Evolutionary conservation across 2,797 vertebrate genomes (phyloP).

Genomic region (Varecia variegata): DNA sequence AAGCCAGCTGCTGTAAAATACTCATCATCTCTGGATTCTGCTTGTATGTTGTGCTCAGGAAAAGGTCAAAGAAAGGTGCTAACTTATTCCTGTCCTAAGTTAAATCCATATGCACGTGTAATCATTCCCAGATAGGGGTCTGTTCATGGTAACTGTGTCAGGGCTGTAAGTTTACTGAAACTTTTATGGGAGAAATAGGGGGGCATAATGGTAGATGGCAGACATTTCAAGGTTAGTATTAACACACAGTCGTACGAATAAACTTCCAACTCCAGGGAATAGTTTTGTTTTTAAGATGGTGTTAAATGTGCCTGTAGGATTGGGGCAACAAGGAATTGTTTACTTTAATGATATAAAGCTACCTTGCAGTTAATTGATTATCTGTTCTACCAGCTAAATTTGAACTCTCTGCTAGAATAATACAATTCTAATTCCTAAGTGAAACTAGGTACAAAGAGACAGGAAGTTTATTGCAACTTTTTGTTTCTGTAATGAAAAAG

Average conservation of each 20-base stretch:
- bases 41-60: slow-evolving; percentile 81
- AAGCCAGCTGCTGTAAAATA: slow-evolving; percentile 84
- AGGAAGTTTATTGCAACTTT: slow-evolving; percentile 75
- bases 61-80: slow-evolving; percentile 83
- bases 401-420: slow-evolving; percentile 29
- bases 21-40: slow-evolving; percentile 84
- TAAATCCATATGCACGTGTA: slow-evolving; percentile 76
- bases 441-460: slow-evolving; percentile 65
- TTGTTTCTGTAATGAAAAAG: slow-evolving; percentile 55
- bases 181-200: background rate
- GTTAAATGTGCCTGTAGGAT: background rate
- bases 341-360: slow-evolving; percentile 42
- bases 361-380: slow-evolving; percentile 38
- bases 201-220: background rate
- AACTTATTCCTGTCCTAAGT: slow-evolving; percentile 81
- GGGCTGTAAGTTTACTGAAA: slow-evolving; percentile 60
- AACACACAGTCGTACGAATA: slow-evolving; percentile 13
- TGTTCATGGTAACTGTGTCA: slow-evolving; percentile 60
- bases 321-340: background rate
- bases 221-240: slow-evolving; percentile 50
- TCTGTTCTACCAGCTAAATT: slow-evolving; percentile 37
- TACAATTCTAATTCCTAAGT: slow-evolving; percentile 61
- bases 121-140: slow-evolving; percentile 78
- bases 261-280: background rate
- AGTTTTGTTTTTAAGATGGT: background rate